A percentile compares a stretch with the other conserved stretches of the same genome.
Conservation (phyloP, 2,888 invertebrate genomes). For the Aporophyla lueneburgensis region DNA sequence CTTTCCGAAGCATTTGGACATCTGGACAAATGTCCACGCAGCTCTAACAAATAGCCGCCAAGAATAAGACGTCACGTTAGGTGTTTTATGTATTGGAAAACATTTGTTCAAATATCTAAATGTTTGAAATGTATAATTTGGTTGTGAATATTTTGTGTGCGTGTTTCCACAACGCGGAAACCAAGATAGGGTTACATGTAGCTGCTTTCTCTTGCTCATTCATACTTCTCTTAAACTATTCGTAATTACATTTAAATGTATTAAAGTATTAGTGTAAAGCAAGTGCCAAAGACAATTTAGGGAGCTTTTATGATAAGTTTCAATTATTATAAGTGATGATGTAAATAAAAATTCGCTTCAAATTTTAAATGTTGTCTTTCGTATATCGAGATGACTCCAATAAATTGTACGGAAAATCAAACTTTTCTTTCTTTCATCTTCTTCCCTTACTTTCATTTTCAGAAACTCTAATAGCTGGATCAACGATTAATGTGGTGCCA, state of each 20-base stretch:
- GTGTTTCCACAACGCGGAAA: slow-evolving; percentile 25
- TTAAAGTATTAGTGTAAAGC: slow-evolving; percentile 75
- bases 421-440: slow-evolving; percentile 64
- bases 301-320: slow-evolving; percentile 86
- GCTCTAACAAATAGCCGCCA: slow-evolving; percentile 21
- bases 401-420: slow-evolving; percentile 80
- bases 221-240: slow-evolving; percentile 43
- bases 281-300: slow-evolving; percentile 89
- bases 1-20: slow-evolving; percentile 35
- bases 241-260: slow-evolving; percentile 50
- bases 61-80: slow-evolving; percentile 14
- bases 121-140: slow-evolving; percentile 30
- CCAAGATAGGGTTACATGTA: slow-evolving; percentile 18
- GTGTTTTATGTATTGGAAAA: slow-evolving; percentile 11
- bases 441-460: not conserved
- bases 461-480: no score
- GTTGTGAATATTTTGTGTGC: slow-evolving; percentile 44
- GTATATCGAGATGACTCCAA: slow-evolving; percentile 82
- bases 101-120: slow-evolving; percentile 42
- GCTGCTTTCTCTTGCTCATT: slow-evolving; percentile 42
- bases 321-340: slow-evolving; percentile 72
- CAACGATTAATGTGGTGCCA: no score
- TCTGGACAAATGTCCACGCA: slow-evolving; percentile 43
- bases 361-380: slow-evolving; percentile 83
- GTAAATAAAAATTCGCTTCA: slow-evolving; percentile 83